phyloP scores from a whole-genome alignment of 2,797 vertebrate species.

The Triplophysa bombifrons region DNA sequence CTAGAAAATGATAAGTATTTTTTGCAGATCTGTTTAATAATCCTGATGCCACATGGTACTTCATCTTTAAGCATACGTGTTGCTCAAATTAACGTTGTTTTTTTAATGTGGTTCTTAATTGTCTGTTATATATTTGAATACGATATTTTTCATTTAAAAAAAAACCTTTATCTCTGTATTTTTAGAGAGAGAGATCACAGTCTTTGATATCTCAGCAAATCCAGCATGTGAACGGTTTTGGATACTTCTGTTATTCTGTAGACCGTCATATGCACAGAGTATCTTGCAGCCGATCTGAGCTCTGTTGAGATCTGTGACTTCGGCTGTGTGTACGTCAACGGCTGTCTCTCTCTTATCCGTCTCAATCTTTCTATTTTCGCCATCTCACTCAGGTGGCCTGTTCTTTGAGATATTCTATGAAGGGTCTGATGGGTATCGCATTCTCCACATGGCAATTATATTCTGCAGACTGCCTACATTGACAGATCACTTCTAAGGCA shows the following conservation, averaged over 20 bases:
- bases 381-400: not conserved
- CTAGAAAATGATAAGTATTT: no score
- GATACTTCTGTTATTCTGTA: slow-evolving; percentile 41
- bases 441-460: not conserved
- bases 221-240: slow-evolving; percentile 12
- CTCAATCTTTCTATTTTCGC: not conserved
- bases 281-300: slow-evolving; percentile 22
- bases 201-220: no score
- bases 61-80: no score
- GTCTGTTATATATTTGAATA: no score
- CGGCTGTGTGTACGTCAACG: slow-evolving; percentile 19
- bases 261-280: slow-evolving; percentile 18
- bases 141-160: no score
- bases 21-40: no score
- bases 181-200: no score
- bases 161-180: no score
- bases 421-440: not conserved
- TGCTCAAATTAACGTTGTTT: no score
- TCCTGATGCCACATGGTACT: no score
- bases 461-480: not conserved
- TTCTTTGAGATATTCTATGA: not conserved
- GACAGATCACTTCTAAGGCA: not conserved
- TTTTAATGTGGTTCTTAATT: no score
- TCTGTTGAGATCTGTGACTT: slow-evolving; percentile 35
- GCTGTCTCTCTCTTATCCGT: not conserved